These are phyloP conservation scores for Nematostella vectensis DNA, from an alignment of 92 coral and sea anemone genomes.

Conservation along the genomic window DNA sequence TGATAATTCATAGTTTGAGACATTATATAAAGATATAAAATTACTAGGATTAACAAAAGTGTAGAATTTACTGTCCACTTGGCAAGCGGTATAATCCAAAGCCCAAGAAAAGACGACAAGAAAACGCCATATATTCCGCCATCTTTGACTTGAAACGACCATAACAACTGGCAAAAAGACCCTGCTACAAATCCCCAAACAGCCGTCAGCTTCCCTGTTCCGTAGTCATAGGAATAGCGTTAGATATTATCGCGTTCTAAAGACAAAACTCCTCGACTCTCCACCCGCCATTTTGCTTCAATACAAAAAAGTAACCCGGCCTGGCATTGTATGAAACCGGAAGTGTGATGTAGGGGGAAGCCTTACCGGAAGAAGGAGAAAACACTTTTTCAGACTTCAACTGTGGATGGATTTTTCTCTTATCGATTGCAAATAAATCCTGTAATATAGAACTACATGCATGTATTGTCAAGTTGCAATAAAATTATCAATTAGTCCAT, in stretches of 20 bases:
- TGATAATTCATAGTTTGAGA: slow-evolving; percentile 4
- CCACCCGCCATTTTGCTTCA: slow-evolving; percentile 56
- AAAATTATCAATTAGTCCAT: no score
- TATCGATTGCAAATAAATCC: no score
- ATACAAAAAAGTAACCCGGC: slow-evolving; percentile 58
- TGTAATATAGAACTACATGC: no score
- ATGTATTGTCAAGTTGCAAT: no score
- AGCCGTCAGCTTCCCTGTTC: slow-evolving; percentile 12
- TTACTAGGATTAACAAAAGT: slow-evolving; percentile 8
- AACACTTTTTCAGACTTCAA: no score
- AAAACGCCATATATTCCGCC: slow-evolving; percentile 40
- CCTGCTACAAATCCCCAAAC: no score
- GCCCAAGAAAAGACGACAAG: slow-evolving; percentile 6
- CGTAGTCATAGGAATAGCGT: slow-evolving; percentile 13
- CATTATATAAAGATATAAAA: slow-evolving; percentile 18
- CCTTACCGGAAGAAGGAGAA: slow-evolving; percentile 15
- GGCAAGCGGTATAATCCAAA: background rate
- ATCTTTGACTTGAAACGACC: slow-evolving; percentile 57
- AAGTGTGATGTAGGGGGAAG: slow-evolving; percentile 24
- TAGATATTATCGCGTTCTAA: background rate
- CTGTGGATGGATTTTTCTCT: no score
- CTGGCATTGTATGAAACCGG: slow-evolving; percentile 75
- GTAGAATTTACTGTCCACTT: no score
- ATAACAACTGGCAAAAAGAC: no score
- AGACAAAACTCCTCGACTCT: slow-evolving; percentile 19